Percentiles rank a stretch among this genome's conserved stretches.
These are phyloP conservation scores for Scaptomyza pallida DNA, from an alignment of 1,140 invertebrate species.

Conservation along the genomic window DNA sequence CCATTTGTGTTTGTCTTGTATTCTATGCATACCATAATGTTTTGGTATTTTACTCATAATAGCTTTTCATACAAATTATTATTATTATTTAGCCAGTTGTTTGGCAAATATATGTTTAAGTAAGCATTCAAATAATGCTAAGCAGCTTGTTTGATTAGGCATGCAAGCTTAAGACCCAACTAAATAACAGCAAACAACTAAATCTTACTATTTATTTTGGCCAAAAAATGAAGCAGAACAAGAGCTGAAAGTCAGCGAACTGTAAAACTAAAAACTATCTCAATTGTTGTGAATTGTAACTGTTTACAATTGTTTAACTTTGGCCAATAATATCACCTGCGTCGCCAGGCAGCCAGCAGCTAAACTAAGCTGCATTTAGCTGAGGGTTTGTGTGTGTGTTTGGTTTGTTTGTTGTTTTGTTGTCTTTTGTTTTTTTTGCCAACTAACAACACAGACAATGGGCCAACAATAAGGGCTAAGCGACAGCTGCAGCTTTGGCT, in stretches of 20 bases:
- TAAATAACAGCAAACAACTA: background rate
- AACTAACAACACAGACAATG: conserved; percentile 13
- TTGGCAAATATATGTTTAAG: background rate
- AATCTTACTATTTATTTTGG: background rate
- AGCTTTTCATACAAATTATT: background rate
- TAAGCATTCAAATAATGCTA: no score
- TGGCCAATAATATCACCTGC: conserved; percentile 76
- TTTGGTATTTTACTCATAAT: background rate
- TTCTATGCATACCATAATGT: background rate
- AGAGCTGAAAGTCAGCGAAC: conserved; percentile 21
- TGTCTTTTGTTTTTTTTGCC: background rate
- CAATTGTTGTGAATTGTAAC: conserved; percentile 68
- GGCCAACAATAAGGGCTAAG: conserved; percentile 32
- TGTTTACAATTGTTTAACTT: conserved; percentile 74
- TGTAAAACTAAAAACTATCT: conserved; percentile 68
- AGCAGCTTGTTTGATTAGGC: background rate
- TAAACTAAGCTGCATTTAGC: conserved; percentile 66
- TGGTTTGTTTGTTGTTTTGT: background rate
- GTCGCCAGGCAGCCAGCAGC: conserved; percentile 41
- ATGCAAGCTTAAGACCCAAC: conserved; percentile 6
- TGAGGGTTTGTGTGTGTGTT: background rate
- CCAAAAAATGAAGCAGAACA: background rate
- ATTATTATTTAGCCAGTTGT: background rate
- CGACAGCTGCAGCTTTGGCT: conserved; percentile 5
- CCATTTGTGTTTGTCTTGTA: background rate